Conservation (phyloP, 2,113 vertebrate species). For the Arvicanthis niloticus region DNA sequence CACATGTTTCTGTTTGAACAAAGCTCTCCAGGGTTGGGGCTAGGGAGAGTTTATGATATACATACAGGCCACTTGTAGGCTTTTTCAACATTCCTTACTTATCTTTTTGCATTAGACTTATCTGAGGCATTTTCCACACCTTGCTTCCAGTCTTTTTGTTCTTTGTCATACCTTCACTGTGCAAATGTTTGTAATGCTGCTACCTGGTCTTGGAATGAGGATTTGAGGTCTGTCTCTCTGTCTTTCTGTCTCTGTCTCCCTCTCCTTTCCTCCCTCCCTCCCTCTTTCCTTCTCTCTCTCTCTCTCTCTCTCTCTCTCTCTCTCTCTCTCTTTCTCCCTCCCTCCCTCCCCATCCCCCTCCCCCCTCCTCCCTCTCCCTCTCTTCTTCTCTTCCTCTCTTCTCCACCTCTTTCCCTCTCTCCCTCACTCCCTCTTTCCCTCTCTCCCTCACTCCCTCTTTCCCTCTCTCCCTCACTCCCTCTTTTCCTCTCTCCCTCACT, state of each 20-base stretch:
- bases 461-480: not conserved
- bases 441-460: too few relatives aligned
- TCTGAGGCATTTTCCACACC: not conserved
- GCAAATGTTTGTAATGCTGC: not conserved
- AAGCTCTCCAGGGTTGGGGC: not conserved
- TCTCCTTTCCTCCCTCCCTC: not conserved
- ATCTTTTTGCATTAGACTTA: constrained; percentile 5
- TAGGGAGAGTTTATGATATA: not conserved
- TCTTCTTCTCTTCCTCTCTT: not conserved
- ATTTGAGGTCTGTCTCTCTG: not conserved
- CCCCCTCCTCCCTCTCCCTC: not conserved
- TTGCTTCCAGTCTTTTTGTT: not conserved
- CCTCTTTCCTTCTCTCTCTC: too few relatives aligned
- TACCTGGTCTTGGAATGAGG: not conserved
- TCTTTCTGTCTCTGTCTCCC: not conserved
- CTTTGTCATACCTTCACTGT: not conserved
- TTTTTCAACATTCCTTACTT: not conserved
- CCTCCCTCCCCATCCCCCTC: not conserved
- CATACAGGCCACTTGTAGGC: not conserved
- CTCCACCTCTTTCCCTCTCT: not conserved
- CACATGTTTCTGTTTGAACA: not conserved
- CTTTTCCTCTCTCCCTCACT: not conserved
- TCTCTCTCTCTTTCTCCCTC: not conserved
- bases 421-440: not conserved
- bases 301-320: not conserved